Evolutionary conservation across 1,140 invertebrate species (phyloP).

Genomic region (Anastrepha obliqua): DNA sequence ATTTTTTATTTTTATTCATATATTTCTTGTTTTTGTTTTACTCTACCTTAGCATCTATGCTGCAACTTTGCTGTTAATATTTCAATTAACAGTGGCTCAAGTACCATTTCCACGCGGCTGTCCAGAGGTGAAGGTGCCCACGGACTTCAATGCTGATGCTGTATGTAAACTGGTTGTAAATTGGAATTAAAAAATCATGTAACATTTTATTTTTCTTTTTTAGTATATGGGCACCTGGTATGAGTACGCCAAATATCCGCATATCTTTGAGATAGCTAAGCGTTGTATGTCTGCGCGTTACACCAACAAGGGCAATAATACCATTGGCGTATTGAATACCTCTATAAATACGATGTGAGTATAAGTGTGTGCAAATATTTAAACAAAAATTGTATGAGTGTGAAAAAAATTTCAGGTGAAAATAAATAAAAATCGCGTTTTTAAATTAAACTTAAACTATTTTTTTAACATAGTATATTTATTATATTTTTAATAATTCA

Average conservation of each 20-base stretch:
- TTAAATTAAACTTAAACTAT: too few species aligned
- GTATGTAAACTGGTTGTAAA: slow-evolving; percentile 73
- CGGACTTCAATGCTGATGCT: slow-evolving; percentile 77
- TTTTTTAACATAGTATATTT: too few species aligned
- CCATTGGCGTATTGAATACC: slow-evolving; percentile 76
- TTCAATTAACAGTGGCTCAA: slow-evolving; percentile 71
- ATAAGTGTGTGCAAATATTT: background rate
- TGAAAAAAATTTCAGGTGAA: too few species aligned
- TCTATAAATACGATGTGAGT: slow-evolving; percentile 77
- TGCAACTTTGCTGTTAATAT: background rate
- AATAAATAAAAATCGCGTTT: too few species aligned
- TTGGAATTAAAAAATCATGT: too few species aligned
- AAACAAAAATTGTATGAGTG: too few species aligned
- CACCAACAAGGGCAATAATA: slow-evolving; percentile 76
- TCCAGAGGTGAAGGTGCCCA: slow-evolving; percentile 79
- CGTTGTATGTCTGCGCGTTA: slow-evolving; percentile 86
- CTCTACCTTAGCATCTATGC: background rate
- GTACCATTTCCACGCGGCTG: slow-evolving; percentile 81
- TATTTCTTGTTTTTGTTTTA: too few species aligned
- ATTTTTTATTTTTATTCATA: too few species aligned
- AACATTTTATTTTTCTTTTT: background rate
- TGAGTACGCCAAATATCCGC: slow-evolving; percentile 85
- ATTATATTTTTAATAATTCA: too few species aligned
- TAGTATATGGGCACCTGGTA: slow-evolving; percentile 86
- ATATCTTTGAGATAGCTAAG: slow-evolving; percentile 83